A percentile compares a stretch with the other conserved stretches of the same genome.
Evolutionary conservation across 2,888 invertebrate species (phyloP).

Genomic region (Drosophila glabriapex): DNA sequence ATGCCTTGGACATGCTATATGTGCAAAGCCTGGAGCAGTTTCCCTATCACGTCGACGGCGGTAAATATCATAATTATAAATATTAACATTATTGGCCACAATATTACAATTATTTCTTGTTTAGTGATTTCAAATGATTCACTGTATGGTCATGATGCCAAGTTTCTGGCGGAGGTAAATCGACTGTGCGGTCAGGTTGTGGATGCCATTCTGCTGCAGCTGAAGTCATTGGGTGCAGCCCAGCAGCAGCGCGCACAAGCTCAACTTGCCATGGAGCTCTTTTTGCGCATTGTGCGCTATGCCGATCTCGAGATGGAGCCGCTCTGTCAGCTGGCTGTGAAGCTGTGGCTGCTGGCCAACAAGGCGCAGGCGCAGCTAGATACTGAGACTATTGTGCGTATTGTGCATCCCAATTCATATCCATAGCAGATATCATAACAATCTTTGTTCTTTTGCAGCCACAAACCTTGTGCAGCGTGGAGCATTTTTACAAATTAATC

Average conservation of each 20-base stretch:
- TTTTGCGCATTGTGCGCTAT: conserved; percentile 89
- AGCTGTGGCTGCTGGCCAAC: conserved; percentile 93
- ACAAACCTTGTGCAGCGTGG: conserved; percentile 73
- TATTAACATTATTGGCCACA: neutral
- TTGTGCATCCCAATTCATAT: neutral
- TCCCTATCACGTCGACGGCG: conserved; percentile 94
- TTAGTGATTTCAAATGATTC: conserved; percentile 96
- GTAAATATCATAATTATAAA: conserved; percentile 48
- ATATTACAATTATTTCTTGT: neutral
- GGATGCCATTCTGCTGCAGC: conserved; percentile 90
- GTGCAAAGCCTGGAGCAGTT: conserved; percentile 93
- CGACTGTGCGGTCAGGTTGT: conserved; percentile 91
- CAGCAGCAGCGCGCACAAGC: conserved; percentile 90
- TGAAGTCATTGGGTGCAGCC: conserved; percentile 89
- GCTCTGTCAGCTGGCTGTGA: conserved; percentile 90
- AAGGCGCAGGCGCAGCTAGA: conserved; percentile 88
- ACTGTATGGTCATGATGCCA: conserved; percentile 95
- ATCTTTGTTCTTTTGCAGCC: conserved; percentile 48
- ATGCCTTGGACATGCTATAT: conserved; percentile 92
- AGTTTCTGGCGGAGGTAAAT: conserved; percentile 93
- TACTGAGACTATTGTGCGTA: conserved; percentile 84
- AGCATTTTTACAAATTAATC: conserved; percentile 70
- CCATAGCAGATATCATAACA: neutral
- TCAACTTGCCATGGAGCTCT: conserved; percentile 90
- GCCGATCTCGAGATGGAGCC: conserved; percentile 88